phyloP scores from a whole-genome alignment of 2,888 invertebrate species.

The Nipponacmea schrenckii region DNA sequence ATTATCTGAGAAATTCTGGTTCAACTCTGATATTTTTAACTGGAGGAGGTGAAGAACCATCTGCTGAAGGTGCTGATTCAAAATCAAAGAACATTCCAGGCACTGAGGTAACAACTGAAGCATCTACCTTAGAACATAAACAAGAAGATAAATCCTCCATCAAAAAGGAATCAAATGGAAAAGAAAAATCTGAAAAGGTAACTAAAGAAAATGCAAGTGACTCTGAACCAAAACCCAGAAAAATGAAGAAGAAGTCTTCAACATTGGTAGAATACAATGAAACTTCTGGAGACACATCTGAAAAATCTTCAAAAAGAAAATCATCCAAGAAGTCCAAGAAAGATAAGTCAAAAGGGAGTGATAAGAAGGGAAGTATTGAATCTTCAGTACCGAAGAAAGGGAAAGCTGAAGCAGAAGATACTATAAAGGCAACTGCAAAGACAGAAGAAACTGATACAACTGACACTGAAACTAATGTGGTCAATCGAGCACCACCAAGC shows the following conservation, averaged over 20 bases:
- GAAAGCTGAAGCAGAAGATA: slow-evolving; percentile 20
- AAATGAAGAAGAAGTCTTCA: slow-evolving; percentile 2
- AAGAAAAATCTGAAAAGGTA: slow-evolving; percentile 1
- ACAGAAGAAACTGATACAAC: slow-evolving; percentile 16
- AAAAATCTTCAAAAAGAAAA: slow-evolving; percentile 24
- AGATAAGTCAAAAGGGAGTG: slow-evolving; percentile 55
- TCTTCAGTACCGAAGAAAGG: slow-evolving; percentile 15
- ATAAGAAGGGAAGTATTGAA: slow-evolving; percentile 37
- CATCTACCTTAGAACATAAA: slow-evolving; percentile 10
- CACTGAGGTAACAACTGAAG: slow-evolving; percentile 4
- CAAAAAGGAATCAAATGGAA: slow-evolving; percentile 10
- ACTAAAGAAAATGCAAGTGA: background rate
- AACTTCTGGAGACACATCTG: slow-evolving; percentile 20
- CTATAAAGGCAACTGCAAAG: slow-evolving; percentile 21
- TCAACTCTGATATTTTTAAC: slow-evolving; percentile 10
- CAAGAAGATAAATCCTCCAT: slow-evolving; percentile 12
- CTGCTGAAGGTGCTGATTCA: slow-evolving; percentile 17
- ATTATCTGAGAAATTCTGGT: background rate
- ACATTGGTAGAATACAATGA: slow-evolving; percentile 16
- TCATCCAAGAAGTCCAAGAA: slow-evolving; percentile 59
- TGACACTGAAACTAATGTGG: background rate
- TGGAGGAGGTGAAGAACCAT: slow-evolving; percentile 12
- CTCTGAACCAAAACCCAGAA: background rate
- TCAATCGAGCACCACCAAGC: slow-evolving; percentile 2
- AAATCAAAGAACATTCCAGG: slow-evolving; percentile 9